These are phyloP conservation scores for Drosophila mauritiana DNA, from an alignment of 1,140 invertebrate genomes.

Conservation along the genomic window DNA sequence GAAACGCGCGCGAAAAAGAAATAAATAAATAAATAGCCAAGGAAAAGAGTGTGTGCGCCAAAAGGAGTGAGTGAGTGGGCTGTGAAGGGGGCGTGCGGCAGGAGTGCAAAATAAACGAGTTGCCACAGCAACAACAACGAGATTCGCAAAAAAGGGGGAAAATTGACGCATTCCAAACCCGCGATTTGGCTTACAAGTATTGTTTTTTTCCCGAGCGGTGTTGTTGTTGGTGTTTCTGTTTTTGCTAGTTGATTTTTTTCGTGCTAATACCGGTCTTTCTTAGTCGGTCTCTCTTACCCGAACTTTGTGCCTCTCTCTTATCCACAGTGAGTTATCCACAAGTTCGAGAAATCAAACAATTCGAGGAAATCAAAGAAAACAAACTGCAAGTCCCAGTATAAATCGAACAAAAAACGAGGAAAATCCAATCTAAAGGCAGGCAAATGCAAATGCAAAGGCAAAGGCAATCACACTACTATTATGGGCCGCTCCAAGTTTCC, in stretches of 20 bases:
- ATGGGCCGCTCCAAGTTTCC: conserved; percentile 89
- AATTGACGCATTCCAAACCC: conserved; percentile 75
- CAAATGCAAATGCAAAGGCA: conserved; percentile 63
- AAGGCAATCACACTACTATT: conserved; percentile 51
- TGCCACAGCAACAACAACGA: conserved; percentile 39
- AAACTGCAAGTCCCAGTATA: conserved; percentile 27
- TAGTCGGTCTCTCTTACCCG: conserved; percentile 49
- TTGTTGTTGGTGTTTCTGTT: conserved; percentile 42
- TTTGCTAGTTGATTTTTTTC: conserved; percentile 13
- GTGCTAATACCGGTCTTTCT: conserved; percentile 71
- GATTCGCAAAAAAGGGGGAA: conserved; percentile 39
- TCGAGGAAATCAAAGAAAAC: conserved; percentile 17
- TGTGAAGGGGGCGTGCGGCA: conserved; percentile 52
- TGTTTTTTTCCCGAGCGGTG: conserved; percentile 29
- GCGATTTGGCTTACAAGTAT: conserved; percentile 46
- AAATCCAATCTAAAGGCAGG: conserved; percentile 26
- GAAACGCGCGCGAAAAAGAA: conserved; percentile 72
- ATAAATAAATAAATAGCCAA: conserved; percentile 44
- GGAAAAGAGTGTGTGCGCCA: conserved; percentile 23
- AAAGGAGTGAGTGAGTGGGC: conserved; percentile 31
- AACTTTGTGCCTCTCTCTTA: conserved; percentile 49
- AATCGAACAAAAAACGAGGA: conserved; percentile 22
- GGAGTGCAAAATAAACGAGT: conserved; percentile 54
- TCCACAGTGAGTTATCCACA: conserved; percentile 37
- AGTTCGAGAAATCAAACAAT: conserved; percentile 8